Evolutionary conservation across 2,113 vertebrate species (phyloP).

Genomic region (Hyperopisus bebe): DNA sequence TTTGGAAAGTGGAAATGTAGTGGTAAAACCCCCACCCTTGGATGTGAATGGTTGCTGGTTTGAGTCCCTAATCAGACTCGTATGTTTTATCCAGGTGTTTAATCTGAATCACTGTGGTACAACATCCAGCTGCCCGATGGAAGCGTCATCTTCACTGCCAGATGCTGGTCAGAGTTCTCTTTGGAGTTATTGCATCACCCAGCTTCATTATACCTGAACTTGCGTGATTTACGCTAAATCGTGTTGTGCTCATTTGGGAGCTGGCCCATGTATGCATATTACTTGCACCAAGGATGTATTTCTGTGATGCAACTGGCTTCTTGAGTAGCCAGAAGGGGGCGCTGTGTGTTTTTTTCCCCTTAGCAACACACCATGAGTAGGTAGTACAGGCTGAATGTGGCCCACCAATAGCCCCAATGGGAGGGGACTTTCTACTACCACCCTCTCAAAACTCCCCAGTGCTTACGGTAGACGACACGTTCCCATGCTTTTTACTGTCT

Average conservation of each 20-base stretch:
- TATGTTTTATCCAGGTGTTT: neutral
- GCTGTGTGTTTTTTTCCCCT: neutral
- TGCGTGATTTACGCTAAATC: neutral
- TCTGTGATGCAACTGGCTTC: neutral
- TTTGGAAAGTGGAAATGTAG: neutral
- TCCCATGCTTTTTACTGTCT: constrained; percentile 23
- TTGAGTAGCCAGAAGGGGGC: neutral
- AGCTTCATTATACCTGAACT: neutral
- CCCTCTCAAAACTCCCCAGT: constrained; percentile 28
- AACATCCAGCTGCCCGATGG: neutral
- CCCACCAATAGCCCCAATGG: constrained; percentile 11
- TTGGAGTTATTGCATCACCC: neutral
- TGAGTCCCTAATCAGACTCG: neutral
- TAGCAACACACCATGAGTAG: neutral
- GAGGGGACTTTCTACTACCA: neutral
- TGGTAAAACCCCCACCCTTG: neutral
- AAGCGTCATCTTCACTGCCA: neutral
- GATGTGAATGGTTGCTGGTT: neutral
- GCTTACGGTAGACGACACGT: constrained; percentile 25
- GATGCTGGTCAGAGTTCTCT: neutral
- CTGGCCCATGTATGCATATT: neutral
- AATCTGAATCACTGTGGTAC: neutral
- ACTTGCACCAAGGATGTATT: neutral
- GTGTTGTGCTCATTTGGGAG: neutral
- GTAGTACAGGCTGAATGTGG: constrained; percentile 19